phyloP scores from a whole-genome alignment of 2,888 invertebrate species.

The Eudasyphora cyanicolor region DNA sequence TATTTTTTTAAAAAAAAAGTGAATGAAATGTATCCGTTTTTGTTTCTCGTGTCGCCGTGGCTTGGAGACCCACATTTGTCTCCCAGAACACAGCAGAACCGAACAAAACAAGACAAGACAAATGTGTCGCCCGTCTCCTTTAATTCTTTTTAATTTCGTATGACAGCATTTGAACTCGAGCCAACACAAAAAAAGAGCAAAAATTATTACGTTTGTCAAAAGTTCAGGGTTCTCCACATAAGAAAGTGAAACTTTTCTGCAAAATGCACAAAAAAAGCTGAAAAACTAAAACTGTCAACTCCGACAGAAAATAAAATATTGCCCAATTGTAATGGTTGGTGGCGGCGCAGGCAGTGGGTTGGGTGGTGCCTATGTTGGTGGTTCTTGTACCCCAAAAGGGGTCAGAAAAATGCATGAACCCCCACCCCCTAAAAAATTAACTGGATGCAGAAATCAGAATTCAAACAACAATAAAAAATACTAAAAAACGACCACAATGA shows the following conservation, averaged over 20 bases:
- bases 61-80: constrained; percentile 1
- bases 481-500: not conserved
- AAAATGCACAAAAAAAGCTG: not conserved
- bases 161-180: constrained; percentile 47
- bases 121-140: not conserved
- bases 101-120: too few relatives aligned
- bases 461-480: constrained; percentile 12
- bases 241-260: constrained; percentile 50
- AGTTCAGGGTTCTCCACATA: constrained; percentile 53
- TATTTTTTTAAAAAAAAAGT: too few relatives aligned
- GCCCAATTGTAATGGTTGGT: constrained; percentile 3
- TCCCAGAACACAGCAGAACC: too few relatives aligned
- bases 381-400: too few relatives aligned
- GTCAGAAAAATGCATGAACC: not conserved
- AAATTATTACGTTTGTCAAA: constrained; percentile 50
- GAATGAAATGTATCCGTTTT: too few relatives aligned
- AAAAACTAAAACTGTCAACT: constrained; percentile 4
- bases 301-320: constrained; percentile 9
- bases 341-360: not conserved
- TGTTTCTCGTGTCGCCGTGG: too few relatives aligned
- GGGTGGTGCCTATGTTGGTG: too few relatives aligned
- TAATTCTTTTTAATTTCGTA: constrained; percentile 10
- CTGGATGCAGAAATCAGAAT: constrained; percentile 8
- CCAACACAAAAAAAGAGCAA: constrained; percentile 52
- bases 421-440: constrained; percentile 11